Evolutionary conservation across 1,140 invertebrate species (phyloP).

Genomic region (Eriosoma lanigerum): DNA sequence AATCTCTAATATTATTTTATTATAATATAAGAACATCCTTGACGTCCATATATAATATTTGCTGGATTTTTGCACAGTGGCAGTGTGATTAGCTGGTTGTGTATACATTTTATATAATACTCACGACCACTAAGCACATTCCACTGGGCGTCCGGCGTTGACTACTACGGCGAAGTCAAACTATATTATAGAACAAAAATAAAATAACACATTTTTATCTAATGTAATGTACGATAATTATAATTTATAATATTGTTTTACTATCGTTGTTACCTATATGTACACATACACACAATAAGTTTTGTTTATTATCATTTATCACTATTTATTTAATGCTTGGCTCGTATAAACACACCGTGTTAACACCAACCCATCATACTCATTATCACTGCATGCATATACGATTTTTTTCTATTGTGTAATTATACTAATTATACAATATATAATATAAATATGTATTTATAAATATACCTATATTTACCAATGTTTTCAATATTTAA

Average conservation of each 20-base stretch:
- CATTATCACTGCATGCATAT: not conserved
- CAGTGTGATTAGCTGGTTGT: slow-evolving; percentile 99
- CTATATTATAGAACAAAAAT: too few relatives aligned
- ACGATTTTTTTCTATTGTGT: not conserved
- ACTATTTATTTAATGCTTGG: not conserved
- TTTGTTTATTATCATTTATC: not conserved
- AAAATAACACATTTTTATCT: too few relatives aligned
- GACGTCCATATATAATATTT: too few relatives aligned
- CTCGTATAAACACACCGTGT: not conserved
- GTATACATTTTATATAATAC: slow-evolving; percentile 60
- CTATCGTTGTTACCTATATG: not conserved
- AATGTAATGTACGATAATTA: too few relatives aligned
- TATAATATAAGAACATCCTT: too few relatives aligned
- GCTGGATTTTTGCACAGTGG: slow-evolving; percentile 62
- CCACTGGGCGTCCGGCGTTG: slow-evolving; percentile 58
- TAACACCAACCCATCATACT: not conserved
- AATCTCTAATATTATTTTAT: too few relatives aligned
- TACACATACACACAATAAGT: too few relatives aligned
- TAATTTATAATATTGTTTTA: too few relatives aligned
- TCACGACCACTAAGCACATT: slow-evolving; percentile 94
- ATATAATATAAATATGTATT: too few relatives aligned
- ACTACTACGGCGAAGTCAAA: not conserved
- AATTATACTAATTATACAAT: not conserved
- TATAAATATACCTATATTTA: not conserved
- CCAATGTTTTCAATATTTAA: not conserved